phyloP scores from a whole-genome alignment of 1,140 invertebrate species.

The Drosophila setifemur region DNA sequence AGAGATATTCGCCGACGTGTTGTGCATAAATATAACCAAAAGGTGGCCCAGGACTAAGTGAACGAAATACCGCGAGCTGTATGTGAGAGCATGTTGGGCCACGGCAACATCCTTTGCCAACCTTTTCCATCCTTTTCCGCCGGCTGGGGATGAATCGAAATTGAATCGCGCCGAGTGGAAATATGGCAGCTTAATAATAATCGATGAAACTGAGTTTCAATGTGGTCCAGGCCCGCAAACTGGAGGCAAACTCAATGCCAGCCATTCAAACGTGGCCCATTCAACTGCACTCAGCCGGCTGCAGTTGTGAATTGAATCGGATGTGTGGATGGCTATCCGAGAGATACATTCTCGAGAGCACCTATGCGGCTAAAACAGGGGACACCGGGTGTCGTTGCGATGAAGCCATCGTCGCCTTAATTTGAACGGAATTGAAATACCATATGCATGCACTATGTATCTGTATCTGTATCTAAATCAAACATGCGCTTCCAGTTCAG shows the following conservation, averaged over 20 bases:
- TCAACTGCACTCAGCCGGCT: conserved; percentile 36
- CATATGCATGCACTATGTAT: too few species aligned
- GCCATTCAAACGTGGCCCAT: conserved; percentile 29
- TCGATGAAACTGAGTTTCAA: conserved; percentile 46
- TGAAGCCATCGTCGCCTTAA: not conserved
- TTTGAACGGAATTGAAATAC: not conserved
- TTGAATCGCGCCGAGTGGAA: conserved; percentile 22
- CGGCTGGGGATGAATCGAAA: conserved; percentile 33
- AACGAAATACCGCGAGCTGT: conserved; percentile 11
- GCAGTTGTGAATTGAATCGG: conserved; percentile 13
- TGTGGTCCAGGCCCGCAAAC: conserved; percentile 11
- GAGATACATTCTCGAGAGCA: conserved; percentile 3
- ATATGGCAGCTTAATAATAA: conserved; percentile 31
- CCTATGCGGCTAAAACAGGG: not conserved
- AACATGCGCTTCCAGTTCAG: not conserved
- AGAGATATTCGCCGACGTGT: conserved; percentile 65
- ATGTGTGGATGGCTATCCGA: conserved; percentile 1
- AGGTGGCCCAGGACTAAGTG: conserved; percentile 24
- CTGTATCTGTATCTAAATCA: too few species aligned
- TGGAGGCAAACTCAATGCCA: conserved; percentile 14
- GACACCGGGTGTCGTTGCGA: not conserved
- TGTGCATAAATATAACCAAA: conserved; percentile 67
- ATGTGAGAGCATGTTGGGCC: conserved; percentile 17
- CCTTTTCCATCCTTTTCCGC: conserved; percentile 7
- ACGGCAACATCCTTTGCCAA: too few species aligned